Conservation (phyloP, 2,888 invertebrate species). For the Lepeophtheirus nordmannii region DNA sequence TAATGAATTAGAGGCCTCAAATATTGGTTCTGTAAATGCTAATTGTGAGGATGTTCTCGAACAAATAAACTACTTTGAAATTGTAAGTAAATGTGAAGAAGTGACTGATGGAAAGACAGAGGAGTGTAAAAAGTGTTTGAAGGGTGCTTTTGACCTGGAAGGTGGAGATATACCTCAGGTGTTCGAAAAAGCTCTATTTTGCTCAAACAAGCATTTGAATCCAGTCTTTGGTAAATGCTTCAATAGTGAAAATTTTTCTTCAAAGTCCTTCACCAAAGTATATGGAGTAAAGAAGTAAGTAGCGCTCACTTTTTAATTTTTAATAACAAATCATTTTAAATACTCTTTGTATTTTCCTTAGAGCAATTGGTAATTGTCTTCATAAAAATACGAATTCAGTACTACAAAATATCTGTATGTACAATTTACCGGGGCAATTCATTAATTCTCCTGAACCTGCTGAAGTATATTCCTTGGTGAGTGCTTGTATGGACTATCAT, state of each 20-base stretch:
- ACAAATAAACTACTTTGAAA: background rate
- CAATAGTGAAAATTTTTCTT: background rate
- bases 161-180: background rate
- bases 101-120: background rate
- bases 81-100: background rate
- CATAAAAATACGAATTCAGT: background rate
- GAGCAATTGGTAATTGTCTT: background rate
- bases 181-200: background rate
- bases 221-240: background rate
- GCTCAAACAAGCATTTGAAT: background rate
- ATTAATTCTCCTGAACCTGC: background rate
- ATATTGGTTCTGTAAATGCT: background rate
- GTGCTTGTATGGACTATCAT: slow-evolving; percentile 1
- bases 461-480: background rate
- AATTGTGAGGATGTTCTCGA: background rate
- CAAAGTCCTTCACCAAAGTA: background rate
- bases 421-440: background rate
- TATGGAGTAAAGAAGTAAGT: background rate
- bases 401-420: background rate
- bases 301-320: no score
- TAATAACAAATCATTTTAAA: background rate
- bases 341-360: background rate
- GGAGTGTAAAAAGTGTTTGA: background rate
- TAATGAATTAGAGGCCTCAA: background rate
- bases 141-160: background rate